These are phyloP conservation scores for Chromis chromis DNA, from an alignment of 2,797 vertebrate species.

Conservation along the genomic window DNA sequence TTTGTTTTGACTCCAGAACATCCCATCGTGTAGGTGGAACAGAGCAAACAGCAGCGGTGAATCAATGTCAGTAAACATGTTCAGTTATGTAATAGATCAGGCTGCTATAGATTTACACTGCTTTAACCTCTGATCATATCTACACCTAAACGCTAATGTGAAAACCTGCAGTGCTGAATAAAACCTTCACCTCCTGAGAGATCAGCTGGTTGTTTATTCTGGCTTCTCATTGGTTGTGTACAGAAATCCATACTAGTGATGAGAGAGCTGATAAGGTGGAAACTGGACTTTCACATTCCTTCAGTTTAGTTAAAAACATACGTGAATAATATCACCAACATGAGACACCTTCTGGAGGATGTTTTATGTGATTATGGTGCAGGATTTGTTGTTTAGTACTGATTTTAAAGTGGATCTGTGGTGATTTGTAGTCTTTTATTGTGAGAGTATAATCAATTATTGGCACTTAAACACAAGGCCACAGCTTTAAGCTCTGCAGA, in stretches of 20 bases:
- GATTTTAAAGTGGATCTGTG: background rate
- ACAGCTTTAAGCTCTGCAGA: too few relatives aligned
- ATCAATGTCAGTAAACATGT: conserved; percentile 18
- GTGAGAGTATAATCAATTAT: too few relatives aligned
- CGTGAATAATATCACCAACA: background rate
- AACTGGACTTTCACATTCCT: too few relatives aligned
- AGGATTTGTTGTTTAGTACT: background rate
- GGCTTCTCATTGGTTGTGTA: conserved; percentile 25
- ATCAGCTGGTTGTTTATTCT: conserved; percentile 52
- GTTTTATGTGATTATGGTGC: too few relatives aligned
- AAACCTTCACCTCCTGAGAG: conserved; percentile 7
- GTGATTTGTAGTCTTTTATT: background rate
- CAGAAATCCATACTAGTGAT: background rate
- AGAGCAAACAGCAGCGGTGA: conserved; percentile 7
- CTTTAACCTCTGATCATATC: too few relatives aligned
- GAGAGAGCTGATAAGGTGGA: background rate
- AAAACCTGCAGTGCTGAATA: too few relatives aligned
- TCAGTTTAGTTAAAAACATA: too few relatives aligned
- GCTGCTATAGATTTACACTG: conserved; percentile 24
- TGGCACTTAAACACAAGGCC: too few relatives aligned
- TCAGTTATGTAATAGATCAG: conserved; percentile 43
- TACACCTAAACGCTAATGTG: too few relatives aligned
- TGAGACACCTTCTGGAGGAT: background rate
- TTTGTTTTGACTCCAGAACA: too few relatives aligned
- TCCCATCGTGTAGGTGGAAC: background rate